Percentiles rank a stretch among this genome's conserved stretches.
Evolutionary conservation across 2,888 invertebrate genomes (phyloP).

Genomic region (Plemyria rubiginata): DNA sequence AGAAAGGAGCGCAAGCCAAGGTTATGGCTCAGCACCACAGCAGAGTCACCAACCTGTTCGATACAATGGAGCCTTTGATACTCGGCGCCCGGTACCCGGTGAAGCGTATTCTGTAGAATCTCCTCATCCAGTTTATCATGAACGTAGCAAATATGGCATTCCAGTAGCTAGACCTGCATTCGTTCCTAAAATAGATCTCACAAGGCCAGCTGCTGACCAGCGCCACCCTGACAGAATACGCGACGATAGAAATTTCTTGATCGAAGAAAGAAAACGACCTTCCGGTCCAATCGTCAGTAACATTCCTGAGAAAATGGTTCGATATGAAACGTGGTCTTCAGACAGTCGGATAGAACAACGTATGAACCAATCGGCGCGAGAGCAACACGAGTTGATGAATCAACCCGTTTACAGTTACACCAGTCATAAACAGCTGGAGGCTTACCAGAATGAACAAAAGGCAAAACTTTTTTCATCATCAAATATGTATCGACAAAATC

Average conservation of each 20-base stretch:
- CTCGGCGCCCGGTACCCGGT: slow-evolving; percentile 53
- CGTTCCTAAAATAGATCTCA: slow-evolving; percentile 80
- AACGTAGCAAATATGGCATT: slow-evolving; percentile 64
- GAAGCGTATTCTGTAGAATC: slow-evolving; percentile 70
- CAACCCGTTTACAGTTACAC: slow-evolving; percentile 77
- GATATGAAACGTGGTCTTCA: slow-evolving; percentile 77
- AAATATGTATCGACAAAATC: slow-evolving; percentile 64
- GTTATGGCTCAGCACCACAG: slow-evolving; percentile 54
- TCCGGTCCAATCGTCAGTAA: slow-evolving; percentile 72
- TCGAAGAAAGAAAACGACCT: slow-evolving; percentile 77
- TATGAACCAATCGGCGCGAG: slow-evolving; percentile 66
- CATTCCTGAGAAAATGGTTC: slow-evolving; percentile 80
- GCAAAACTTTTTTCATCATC: slow-evolving; percentile 44
- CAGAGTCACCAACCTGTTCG: slow-evolving; percentile 58
- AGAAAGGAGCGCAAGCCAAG: slow-evolving; percentile 63
- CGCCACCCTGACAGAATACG: slow-evolving; percentile 68
- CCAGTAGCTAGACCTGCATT: slow-evolving; percentile 64
- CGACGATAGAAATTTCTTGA: slow-evolving; percentile 71
- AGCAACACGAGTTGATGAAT: slow-evolving; percentile 75
- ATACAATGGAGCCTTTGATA: slow-evolving; percentile 69
- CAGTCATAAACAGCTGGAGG: slow-evolving; percentile 75
- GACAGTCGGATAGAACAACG: slow-evolving; percentile 77
- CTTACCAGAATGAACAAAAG: slow-evolving; percentile 75
- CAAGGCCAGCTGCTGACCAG: slow-evolving; percentile 65
- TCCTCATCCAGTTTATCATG: slow-evolving; percentile 65